These are phyloP conservation scores for Anastatus disparis DNA, from an alignment of 1,140 invertebrate genomes.

Conservation along the genomic window DNA sequence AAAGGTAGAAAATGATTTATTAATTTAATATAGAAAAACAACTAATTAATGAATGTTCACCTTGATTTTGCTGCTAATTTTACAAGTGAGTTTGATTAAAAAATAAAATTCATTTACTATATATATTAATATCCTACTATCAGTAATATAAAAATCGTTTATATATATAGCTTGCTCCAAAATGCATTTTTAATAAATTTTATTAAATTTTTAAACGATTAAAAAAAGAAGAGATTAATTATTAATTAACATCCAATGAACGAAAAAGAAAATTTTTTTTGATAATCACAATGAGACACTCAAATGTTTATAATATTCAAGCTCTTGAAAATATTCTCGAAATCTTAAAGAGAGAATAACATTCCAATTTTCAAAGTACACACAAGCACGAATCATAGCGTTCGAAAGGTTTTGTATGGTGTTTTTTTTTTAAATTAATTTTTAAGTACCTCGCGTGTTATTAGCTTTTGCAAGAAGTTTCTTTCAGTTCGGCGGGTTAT, in stretches of 20 bases:
- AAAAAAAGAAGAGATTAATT: neutral
- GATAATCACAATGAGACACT: neutral
- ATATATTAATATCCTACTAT: too few relatives aligned
- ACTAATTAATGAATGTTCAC: too few relatives aligned
- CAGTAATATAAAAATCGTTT: too few relatives aligned
- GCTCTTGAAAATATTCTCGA: conserved; percentile 8
- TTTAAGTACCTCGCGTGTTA: conserved; percentile 61
- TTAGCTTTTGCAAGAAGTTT: conserved; percentile 60
- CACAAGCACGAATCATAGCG: too few relatives aligned
- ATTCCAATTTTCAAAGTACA: too few relatives aligned
- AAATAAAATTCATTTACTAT: too few relatives aligned
- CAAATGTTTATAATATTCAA: neutral
- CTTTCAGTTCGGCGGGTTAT: conserved; percentile 51
- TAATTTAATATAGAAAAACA: too few relatives aligned
- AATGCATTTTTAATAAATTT: neutral
- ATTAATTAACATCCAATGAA: neutral
- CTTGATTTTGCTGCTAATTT: too few relatives aligned
- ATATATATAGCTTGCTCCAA: neutral
- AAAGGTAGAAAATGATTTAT: too few relatives aligned
- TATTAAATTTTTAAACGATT: neutral
- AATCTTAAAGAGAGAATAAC: neutral
- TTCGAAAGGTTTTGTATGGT: too few relatives aligned
- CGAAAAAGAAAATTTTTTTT: neutral
- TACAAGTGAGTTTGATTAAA: too few relatives aligned
- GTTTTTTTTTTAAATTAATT: too few relatives aligned